Base-by-base conservation (phyloP, 1,140 invertebrate species). In the Heliconius melpomene region DNA sequence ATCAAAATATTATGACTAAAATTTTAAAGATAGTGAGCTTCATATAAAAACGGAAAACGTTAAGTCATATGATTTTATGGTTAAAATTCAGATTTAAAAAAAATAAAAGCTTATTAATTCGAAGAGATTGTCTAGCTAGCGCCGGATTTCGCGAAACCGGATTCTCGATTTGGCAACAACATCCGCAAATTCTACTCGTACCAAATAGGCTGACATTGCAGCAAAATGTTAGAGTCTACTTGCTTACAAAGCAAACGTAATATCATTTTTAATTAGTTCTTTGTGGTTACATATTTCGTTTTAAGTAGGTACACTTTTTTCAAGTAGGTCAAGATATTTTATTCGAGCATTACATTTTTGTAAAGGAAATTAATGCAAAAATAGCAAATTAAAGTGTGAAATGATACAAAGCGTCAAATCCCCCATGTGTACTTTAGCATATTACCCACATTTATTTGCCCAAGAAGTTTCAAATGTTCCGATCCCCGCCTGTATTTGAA, bases 141-240 rank as follows among this genome's bases (percentile, higher is more conserved):
- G 72, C 52, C 74, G 50, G 40, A 75, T 79, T 76, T 54, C 46
- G 46, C 71, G 71, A 80, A 73, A 66, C 79, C 79, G 74, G 79
- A 76, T 80, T 80, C 75, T 73, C 79, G 75, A 72, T 80, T 80
- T 80, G 79, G 79, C 79, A 80, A 80, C 79, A 80, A 80, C 79
- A 77, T 77, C 75, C 79, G 75, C 72, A 74, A 80, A 74, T 74
- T 75, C 38, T 74, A 80, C 71, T 80, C 71, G 75, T 54, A 77
- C 52, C 50, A 77, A 75, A 80, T 73, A 77, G 71, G 75, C 70
- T 77, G 54, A 73, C 79, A 76, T 66, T 76, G 75, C 75, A 36
- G 74, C 18, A 70, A 54, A 76, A 23, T 76, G 57, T 60, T 66
- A 60, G 54, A 52, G 18, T 75, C 52, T 75, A 60, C 50, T 36